Evolutionary conservation across 2,888 invertebrate species (phyloP).

Genomic region (Apotomis betuletana): DNA sequence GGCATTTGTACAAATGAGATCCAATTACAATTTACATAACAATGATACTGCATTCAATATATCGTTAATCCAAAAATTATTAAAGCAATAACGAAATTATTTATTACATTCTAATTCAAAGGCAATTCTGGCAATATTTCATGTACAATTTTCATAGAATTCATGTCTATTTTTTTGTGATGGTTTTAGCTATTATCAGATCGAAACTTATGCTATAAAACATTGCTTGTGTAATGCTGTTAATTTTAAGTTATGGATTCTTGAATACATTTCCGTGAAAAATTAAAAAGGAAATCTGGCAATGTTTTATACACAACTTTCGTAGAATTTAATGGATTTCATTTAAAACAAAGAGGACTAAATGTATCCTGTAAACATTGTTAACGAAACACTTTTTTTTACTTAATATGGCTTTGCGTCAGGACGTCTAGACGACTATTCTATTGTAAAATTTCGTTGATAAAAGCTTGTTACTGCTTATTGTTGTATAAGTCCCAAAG

Average conservation of each 20-base stretch:
- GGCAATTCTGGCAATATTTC: slow-evolving; percentile 65
- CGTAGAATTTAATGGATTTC: slow-evolving; percentile 31
- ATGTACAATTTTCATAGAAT: slow-evolving; percentile 38
- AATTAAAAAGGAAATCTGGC: slow-evolving; percentile 68
- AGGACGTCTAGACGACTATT: slow-evolving; percentile 37
- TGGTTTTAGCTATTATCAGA: no score
- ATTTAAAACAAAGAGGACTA: neutral
- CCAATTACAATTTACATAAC: slow-evolving; percentile 58
- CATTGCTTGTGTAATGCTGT: no score
- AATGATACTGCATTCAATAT: slow-evolving; percentile 58
- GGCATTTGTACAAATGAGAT: slow-evolving; percentile 59
- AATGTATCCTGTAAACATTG: slow-evolving; percentile 28
- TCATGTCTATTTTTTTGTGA: slow-evolving; percentile 22
- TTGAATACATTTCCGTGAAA: no score
- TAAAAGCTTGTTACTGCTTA: slow-evolving; percentile 59
- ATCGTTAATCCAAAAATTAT: slow-evolving; percentile 51
- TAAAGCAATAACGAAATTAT: slow-evolving; percentile 50
- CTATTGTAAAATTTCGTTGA: slow-evolving; percentile 31
- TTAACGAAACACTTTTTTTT: slow-evolving; percentile 35
- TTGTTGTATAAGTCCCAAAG: slow-evolving; percentile 91
- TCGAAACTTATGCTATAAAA: no score
- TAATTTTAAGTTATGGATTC: no score
- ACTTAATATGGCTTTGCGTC: slow-evolving; percentile 44
- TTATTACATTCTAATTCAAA: slow-evolving; percentile 56
- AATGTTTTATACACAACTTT: slow-evolving; percentile 45